phyloP scores from a whole-genome alignment of 2,797 vertebrate species.

The Chelidonichthys spinosus region DNA sequence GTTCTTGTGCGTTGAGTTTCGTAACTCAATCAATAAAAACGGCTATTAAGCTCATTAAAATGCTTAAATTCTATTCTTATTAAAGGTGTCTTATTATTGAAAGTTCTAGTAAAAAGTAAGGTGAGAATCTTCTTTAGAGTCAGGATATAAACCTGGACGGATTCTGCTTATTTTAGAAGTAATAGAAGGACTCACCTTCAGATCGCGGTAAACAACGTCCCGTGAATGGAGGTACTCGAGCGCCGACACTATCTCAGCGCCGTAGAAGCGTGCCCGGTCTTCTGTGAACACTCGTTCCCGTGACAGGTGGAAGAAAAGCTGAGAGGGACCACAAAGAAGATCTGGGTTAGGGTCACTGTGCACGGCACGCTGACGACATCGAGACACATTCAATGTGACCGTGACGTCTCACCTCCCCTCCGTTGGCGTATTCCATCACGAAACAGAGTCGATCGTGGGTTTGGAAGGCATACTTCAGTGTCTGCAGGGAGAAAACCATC shows the following conservation, averaged over 20 bases:
- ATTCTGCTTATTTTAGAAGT: background rate
- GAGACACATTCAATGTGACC: constrained; percentile 11
- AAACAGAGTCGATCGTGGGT: constrained; percentile 92
- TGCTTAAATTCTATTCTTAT: background rate
- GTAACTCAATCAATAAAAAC: background rate
- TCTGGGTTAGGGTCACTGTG: constrained; percentile 1
- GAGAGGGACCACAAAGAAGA: constrained; percentile 2
- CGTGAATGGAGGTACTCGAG: constrained; percentile 91
- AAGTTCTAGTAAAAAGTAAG: background rate
- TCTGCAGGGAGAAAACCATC: constrained; percentile 70
- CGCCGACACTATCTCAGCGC: constrained; percentile 90
- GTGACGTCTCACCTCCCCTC: constrained; percentile 87
- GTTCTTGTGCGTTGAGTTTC: no score
- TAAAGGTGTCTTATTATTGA: background rate
- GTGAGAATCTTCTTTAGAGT: background rate
- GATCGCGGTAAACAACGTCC: constrained; percentile 91
- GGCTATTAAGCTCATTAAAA: background rate
- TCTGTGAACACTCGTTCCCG: constrained; percentile 91
- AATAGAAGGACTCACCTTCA: constrained; percentile 83
- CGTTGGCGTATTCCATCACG: constrained; percentile 93
- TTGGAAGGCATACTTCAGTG: constrained; percentile 92
- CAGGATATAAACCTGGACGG: background rate
- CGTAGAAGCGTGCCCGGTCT: constrained; percentile 90
- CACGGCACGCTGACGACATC: background rate
- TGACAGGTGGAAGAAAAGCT: constrained; percentile 92